phyloP scores from a whole-genome alignment of 2,888 invertebrate genomes.

The Melanargia galathea region DNA sequence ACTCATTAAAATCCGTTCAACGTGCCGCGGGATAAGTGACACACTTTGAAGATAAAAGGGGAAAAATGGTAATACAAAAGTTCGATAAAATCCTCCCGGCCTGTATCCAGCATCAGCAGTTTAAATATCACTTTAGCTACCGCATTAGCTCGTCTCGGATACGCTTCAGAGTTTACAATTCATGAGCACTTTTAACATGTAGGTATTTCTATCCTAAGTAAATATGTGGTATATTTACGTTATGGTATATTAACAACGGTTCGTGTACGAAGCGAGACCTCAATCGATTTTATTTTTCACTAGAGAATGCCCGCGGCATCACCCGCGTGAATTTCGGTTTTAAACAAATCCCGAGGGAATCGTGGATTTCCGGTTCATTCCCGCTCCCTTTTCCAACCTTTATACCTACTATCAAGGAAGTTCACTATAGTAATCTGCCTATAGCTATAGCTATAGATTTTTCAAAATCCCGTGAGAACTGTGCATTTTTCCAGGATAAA shows the following conservation, averaged over 20 bases:
- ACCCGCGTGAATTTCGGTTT: too few relatives aligned
- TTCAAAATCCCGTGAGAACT: too few relatives aligned
- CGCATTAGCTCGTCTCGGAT: constrained; percentile 10
- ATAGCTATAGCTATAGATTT: too few relatives aligned
- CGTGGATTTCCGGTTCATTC: too few relatives aligned
- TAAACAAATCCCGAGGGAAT: too few relatives aligned
- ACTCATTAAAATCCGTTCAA: constrained; percentile 21
- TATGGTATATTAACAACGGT: background rate
- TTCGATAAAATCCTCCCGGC: constrained; percentile 17
- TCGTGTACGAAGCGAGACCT: background rate
- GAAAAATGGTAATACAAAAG: constrained; percentile 16
- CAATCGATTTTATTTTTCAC: background rate
- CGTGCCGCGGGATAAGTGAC: constrained; percentile 7
- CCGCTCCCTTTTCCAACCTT: too few relatives aligned
- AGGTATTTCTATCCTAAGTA: constrained; percentile 8
- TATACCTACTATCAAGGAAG: too few relatives aligned
- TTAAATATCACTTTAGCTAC: constrained; percentile 22
- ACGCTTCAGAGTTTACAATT: constrained; percentile 14
- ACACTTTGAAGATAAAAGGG: constrained; percentile 8
- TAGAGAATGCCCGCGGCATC: background rate
- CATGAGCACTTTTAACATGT: constrained; percentile 2
- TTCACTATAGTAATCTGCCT: too few relatives aligned
- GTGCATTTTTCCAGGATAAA: too few relatives aligned
- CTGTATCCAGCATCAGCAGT: constrained; percentile 4
- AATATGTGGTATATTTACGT: background rate